Base-by-base conservation (phyloP, 1,140 invertebrate genomes). In the Argopecten irradians region DNA sequence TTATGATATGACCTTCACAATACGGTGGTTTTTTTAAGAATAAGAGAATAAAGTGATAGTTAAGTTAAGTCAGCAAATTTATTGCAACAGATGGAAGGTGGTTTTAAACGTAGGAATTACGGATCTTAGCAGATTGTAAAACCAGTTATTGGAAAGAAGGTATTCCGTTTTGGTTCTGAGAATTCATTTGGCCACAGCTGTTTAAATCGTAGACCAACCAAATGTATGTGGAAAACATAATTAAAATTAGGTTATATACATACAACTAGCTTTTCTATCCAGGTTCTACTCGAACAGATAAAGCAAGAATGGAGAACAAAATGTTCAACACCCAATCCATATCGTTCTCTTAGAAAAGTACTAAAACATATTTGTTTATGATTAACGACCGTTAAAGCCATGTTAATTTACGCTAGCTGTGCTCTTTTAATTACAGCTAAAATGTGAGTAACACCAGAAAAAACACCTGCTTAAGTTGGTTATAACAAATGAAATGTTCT, bases 401-500 rank as follows among this genome's bases (percentile, higher is more conserved):
- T 71, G 55, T 71, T 71, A 71, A 71, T 71, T 28, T 28, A 71
- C 55, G 28, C 22, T 28, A 71, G 22, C 55, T 8, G 28, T 71
- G 55, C 11, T 71, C 22, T 71, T 71, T 71, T 71, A n/a, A 71
- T 71, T 71, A 71, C 14, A 28, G 55, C 55, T 71, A 71, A 71
- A 28, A 71, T 71, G 5, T 71, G 22, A 71, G 22, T 71, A 71
- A 71, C 16, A 71, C 8, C 55, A 5, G 14, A 8, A 5, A 71
- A 71, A 71, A n/a, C 55, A 71, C 22, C 55, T 28, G n/a, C n/a
- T 71, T 71, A 28, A 5, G n/a, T 3, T 28, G 16, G 55, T 71
- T 71, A 71, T 71, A 28, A 71, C 55, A 71, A 71, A 71, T 46
- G 43, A 46, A 46, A 46, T 71, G 55, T 71, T 71, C n/a, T 71